These are phyloP conservation scores for Trachymyrmex septentrionalis DNA, from an alignment of 1,140 invertebrate genomes.

Conservation along the genomic window DNA sequence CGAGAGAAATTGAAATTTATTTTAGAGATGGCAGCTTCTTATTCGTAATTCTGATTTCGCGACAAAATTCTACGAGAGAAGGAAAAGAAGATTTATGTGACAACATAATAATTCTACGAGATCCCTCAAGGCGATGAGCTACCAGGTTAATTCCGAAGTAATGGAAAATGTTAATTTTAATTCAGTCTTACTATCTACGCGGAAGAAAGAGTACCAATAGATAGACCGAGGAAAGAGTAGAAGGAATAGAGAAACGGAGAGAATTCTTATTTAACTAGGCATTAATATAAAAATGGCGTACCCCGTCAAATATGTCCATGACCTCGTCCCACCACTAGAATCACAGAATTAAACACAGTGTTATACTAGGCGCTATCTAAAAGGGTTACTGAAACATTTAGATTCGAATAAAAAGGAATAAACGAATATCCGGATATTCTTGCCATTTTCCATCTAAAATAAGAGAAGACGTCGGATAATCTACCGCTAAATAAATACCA, in stretches of 20 bases:
- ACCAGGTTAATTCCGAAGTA: conserved; percentile 45
- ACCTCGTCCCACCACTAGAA: conserved; percentile 98
- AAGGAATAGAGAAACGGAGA: conserved; percentile 30
- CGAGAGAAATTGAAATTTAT: not conserved
- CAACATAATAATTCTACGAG: conserved; percentile 19
- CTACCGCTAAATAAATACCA: not conserved
- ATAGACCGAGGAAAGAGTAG: conserved; percentile 18
- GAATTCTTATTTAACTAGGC: conserved; percentile 68
- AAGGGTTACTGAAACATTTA: conserved; percentile 67
- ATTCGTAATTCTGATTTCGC: not conserved
- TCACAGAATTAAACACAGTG: conserved; percentile 88
- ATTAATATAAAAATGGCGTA: conserved; percentile 89
- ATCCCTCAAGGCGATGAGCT: conserved; percentile 33
- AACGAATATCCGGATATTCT: conserved; percentile 27
- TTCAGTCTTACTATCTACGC: conserved; percentile 47
- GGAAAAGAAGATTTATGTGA: conserved; percentile 10
- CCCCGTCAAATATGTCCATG: conserved; percentile 97
- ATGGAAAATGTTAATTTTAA: conserved; percentile 59
- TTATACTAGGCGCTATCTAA: conserved; percentile 82
- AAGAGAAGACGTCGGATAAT: not conserved
- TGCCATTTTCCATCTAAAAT: conserved; percentile 55
- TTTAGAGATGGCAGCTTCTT: not conserved
- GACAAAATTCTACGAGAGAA: conserved; percentile 3
- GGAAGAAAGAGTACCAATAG: conserved; percentile 25
- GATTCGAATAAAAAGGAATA: conserved; percentile 53